Percentiles rank a stretch among this genome's conserved stretches.
Evolutionary conservation across 2,797 vertebrate genomes (phyloP).

Genomic region (Manis pentadactyla): DNA sequence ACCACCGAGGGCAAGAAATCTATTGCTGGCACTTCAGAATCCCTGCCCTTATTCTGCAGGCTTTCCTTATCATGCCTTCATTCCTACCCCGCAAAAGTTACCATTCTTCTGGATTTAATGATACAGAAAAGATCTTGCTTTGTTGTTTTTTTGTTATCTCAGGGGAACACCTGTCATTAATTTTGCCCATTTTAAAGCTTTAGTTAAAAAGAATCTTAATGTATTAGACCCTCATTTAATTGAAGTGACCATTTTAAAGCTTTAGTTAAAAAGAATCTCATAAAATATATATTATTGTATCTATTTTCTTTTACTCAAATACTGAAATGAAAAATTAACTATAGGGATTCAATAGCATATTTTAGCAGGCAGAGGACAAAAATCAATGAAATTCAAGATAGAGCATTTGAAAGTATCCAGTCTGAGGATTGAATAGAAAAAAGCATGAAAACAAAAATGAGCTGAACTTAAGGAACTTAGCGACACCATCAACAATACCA

Average conservation of each 20-base stretch:
- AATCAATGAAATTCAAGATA: background rate
- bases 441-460: background rate
- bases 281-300: background rate
- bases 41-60: background rate
- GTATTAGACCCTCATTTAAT: too few relatives aligned
- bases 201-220: background rate
- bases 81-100: background rate
- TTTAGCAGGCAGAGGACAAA: background rate
- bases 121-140: background rate
- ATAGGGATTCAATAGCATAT: background rate
- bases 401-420: background rate
- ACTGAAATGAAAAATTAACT: background rate
- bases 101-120: background rate
- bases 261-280: background rate
- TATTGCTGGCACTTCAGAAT: background rate
- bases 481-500: background rate
- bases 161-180: background rate
- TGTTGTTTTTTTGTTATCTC: background rate
- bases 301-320: background rate
- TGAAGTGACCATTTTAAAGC: background rate
- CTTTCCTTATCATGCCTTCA: background rate
- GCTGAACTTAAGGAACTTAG: background rate
- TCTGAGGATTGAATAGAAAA: background rate
- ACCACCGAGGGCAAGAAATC: background rate
- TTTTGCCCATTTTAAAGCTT: background rate